A percentile compares a stretch with the other conserved stretches of the same genome.
Conservation (phyloP, 2,113 vertebrate genomes). For the Atlantisia rogersi region DNA sequence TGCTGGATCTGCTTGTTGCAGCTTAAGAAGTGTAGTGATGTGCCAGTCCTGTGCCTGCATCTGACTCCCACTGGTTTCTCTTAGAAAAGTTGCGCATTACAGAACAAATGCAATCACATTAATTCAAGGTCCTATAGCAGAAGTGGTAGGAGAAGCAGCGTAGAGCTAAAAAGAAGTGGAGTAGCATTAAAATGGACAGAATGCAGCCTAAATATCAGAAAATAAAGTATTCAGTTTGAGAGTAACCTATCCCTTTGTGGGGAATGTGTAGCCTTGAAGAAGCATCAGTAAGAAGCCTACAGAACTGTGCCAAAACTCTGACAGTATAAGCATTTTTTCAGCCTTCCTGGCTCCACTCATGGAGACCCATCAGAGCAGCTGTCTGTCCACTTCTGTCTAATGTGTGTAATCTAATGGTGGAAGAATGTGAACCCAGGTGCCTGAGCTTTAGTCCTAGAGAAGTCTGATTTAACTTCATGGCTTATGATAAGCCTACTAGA, state of each 20-base stretch:
- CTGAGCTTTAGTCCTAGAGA: not conserved
- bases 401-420: not conserved
- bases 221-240: fast-evolving
- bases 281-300: not conserved
- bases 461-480: not conserved
- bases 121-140: not conserved
- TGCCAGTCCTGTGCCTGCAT: not conserved
- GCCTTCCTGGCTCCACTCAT: not conserved
- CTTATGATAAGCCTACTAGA: not conserved
- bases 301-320: not conserved
- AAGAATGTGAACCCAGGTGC: not conserved
- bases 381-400: not conserved
- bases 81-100: not conserved
- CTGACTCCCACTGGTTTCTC: not conserved
- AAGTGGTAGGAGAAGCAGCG: not conserved
- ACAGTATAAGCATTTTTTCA: not conserved
- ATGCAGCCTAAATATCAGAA: not conserved
- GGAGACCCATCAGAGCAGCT: not conserved
- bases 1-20: not conserved
- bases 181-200: not conserved
- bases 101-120: not conserved
- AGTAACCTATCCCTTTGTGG: not conserved
- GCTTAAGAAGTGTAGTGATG: not conserved
- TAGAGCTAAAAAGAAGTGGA: not conserved
- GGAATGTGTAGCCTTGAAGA: not conserved